Conservation (phyloP, 2,797 vertebrate species). For the Nasua narica region DNA sequence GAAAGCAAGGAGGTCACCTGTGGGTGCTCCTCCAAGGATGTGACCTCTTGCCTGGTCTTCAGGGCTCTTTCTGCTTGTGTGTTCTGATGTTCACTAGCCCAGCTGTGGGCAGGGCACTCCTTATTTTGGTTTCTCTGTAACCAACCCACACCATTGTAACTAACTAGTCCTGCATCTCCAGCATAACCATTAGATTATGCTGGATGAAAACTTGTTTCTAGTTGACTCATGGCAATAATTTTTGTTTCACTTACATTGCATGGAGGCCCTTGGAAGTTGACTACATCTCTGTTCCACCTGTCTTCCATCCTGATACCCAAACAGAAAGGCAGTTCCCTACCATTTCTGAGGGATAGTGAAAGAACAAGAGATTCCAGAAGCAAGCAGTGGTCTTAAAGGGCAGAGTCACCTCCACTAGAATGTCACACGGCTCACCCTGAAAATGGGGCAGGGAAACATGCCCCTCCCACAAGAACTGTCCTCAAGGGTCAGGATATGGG, state of each 20-base stretch:
- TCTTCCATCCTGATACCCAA: too few relatives aligned
- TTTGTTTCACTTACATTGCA: neutral
- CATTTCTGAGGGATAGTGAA: neutral
- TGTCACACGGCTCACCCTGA: neutral
- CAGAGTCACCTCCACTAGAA: neutral
- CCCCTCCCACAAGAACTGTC: neutral
- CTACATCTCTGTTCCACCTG: neutral
- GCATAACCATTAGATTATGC: neutral
- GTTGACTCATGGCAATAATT: neutral
- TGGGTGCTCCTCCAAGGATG: neutral
- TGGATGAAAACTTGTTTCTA: neutral
- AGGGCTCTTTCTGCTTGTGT: too few relatives aligned
- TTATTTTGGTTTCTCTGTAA: neutral
- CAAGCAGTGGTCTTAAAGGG: neutral
- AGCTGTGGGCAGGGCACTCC: fast-evolving
- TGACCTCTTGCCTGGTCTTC: fast-evolving
- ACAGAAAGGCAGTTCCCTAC: fast-evolving
- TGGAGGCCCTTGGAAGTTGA: too few relatives aligned
- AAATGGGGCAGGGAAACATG: fast-evolving
- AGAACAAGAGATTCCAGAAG: neutral
- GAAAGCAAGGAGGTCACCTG: fast-evolving
- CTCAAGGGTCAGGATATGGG: neutral
- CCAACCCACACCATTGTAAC: neutral
- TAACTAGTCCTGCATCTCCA: neutral
- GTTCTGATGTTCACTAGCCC: fast-evolving